Evolutionary conservation across 2,797 vertebrate genomes (phyloP).

Genomic region (Pagetopsis macropterus): DNA sequence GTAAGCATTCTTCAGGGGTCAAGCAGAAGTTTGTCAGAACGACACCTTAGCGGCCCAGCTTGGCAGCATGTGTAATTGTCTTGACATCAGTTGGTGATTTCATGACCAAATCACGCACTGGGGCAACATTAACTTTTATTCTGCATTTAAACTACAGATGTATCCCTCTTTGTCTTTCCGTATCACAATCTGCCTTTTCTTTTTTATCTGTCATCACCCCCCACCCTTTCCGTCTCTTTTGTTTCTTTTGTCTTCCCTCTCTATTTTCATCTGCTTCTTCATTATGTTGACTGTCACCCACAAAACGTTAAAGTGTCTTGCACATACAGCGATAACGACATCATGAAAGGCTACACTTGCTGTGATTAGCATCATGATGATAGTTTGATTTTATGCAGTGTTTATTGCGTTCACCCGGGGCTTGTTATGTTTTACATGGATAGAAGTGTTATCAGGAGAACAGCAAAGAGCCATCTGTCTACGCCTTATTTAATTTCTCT

Average conservation of each 20-base stretch:
- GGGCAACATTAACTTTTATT: constrained; percentile 46
- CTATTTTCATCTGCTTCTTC: constrained; percentile 27
- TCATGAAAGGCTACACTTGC: constrained; percentile 65
- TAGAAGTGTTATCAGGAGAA: constrained; percentile 67
- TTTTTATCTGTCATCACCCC: background rate
- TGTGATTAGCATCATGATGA: constrained; percentile 65
- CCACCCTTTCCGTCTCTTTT: background rate
- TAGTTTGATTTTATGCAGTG: constrained; percentile 69
- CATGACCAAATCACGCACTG: constrained; percentile 49
- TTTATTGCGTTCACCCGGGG: constrained; percentile 69
- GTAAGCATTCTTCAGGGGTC: constrained; percentile 55
- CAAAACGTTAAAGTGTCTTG: constrained; percentile 35
- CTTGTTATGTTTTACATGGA: constrained; percentile 69
- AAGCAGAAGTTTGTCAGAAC: constrained; percentile 55
- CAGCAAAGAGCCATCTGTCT: constrained; percentile 66
- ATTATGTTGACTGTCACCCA: constrained; percentile 42
- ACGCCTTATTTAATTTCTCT: constrained; percentile 13
- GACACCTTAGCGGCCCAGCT: constrained; percentile 40
- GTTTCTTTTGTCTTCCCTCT: background rate
- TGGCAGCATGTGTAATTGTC: constrained; percentile 54
- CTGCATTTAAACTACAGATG: constrained; percentile 27
- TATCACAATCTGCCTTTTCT: background rate
- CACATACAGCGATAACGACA: constrained; percentile 51
- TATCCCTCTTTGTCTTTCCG: background rate
- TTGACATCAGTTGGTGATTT: constrained; percentile 65